Conservation (phyloP, 2,113 vertebrate genomes). For the Pogonocichla stellata region DNA sequence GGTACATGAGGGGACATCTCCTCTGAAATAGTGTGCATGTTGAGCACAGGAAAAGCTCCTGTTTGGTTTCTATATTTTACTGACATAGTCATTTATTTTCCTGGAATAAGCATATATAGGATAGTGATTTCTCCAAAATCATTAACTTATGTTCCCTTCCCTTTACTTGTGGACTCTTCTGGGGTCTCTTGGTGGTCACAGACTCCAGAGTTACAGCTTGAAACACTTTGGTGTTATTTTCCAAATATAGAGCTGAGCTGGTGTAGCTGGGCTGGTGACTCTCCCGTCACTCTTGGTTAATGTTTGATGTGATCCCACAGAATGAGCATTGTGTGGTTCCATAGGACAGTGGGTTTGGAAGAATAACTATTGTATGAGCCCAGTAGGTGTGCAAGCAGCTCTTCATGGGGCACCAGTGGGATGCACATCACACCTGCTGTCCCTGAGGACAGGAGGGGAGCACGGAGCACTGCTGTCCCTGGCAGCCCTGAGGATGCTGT, state of each 20-base stretch:
- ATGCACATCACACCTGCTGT: not conserved
- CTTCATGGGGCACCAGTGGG: accelerated
- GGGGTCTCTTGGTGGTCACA: not conserved
- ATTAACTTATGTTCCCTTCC: not conserved
- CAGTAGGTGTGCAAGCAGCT: not conserved
- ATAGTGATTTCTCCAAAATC: not conserved
- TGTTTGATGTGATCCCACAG: not conserved
- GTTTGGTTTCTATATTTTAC: not conserved
- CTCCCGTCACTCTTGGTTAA: not conserved
- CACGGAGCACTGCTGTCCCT: not conserved
- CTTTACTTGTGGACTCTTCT: not conserved
- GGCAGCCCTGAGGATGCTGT: too few relatives aligned
- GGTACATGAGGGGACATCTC: not conserved
- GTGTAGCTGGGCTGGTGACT: not conserved
- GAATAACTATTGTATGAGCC: not conserved
- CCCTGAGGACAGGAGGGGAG: not conserved
- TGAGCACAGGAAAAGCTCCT: not conserved
- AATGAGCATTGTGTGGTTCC: not conserved
- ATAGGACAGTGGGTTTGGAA: not conserved
- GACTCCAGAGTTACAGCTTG: not conserved
- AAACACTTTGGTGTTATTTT: not conserved
- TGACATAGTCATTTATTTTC: not conserved
- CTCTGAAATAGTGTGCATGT: accelerated
- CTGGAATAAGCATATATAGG: not conserved
- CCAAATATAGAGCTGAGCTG: not conserved